Conservation (phyloP, 2,113 vertebrate species). For the Cacatua alba region DNA sequence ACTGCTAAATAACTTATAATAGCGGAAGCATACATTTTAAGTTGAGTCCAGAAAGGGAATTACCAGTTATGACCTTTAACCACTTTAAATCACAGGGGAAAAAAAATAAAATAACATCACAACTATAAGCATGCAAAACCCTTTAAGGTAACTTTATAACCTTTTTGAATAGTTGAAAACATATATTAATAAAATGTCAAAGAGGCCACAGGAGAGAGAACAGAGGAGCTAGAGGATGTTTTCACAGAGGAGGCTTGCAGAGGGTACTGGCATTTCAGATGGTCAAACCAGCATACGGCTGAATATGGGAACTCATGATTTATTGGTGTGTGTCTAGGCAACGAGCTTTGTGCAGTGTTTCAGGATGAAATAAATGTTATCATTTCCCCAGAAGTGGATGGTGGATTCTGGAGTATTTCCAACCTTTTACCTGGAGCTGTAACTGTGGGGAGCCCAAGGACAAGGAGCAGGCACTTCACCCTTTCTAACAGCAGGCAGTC, state of each 20-base stretch:
- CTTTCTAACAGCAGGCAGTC: background rate
- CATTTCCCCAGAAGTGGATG: background rate
- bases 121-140: background rate
- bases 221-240: background rate
- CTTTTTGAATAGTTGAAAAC: background rate
- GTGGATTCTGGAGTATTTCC: background rate
- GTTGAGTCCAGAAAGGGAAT: background rate
- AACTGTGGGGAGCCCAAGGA: background rate
- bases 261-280: background rate
- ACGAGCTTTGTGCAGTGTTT: accelerated
- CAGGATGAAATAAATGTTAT: background rate
- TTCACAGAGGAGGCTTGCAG: background rate
- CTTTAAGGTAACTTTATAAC: background rate
- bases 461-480: background rate
- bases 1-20: background rate
- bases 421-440: background rate
- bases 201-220: background rate
- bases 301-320: background rate
- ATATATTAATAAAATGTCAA: background rate
- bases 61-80: background rate
- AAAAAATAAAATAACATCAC: background rate
- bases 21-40: background rate
- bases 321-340: background rate
- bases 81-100: background rate
- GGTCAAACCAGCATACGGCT: background rate